Base-by-base conservation (phyloP, 2,113 vertebrate species). In the Alosa alosa region DNA sequence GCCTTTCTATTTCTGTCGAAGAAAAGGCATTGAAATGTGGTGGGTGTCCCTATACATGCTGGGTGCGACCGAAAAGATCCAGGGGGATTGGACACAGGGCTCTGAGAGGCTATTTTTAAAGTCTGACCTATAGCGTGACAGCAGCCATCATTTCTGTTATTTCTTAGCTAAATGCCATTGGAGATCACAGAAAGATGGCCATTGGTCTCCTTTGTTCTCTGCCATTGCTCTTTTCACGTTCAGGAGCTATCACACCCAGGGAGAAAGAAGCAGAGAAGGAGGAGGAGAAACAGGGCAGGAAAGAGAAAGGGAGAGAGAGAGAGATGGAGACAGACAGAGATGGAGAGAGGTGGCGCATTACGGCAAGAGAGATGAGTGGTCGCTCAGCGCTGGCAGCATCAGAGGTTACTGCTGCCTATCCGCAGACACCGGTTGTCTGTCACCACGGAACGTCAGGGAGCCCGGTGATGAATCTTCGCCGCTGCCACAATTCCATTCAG, bases 381-480 rank as follows among this genome's bases (percentile, higher is more conserved):
- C 31, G 39, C 31, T 78, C 72, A 78, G 85, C 46, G 55, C 81
- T n/a, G 83, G 83, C 88, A 81, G 83, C 85, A 52, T 46, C 75
- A 36, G 68, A 49, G 47, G 11, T 68, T 88, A 81, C 87, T 86
- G 86, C 86, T 89, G 86, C 84, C 88, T 84, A 87, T 89, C 88
- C 45, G 52, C 88, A 83, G 85, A 89, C 82, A 86, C 18, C 78
- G 81, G 85, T 86, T 88, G 82, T 60, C 85, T 86, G 85, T 89
- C 46, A 68, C 81, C 83, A 85, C 83, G 85, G 83, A 86, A 86
- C 25, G 60, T 57, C 68, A 81, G 86, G 8, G 52, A 82, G 85
- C 85, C 86, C 89, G 82, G 83, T 85, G 88, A 86, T 86, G 85
- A 86, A 88, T 88, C 83, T 85, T 85, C 81, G 41, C 85, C 46